phyloP scores from a whole-genome alignment of 2,888 invertebrate species.

The Volucella inanis region DNA sequence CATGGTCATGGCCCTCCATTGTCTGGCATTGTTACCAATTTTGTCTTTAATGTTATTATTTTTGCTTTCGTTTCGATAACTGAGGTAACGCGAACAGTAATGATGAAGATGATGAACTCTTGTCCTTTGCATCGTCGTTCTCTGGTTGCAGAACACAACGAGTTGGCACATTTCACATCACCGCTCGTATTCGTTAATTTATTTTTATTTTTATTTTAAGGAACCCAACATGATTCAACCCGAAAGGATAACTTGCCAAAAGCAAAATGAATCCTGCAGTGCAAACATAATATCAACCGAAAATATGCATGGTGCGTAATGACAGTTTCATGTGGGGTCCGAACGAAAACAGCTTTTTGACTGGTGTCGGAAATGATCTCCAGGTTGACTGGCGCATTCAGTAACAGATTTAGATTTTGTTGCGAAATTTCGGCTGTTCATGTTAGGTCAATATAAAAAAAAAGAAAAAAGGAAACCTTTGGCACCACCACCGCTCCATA shows the following conservation, averaged over 20 bases:
- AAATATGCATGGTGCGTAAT: conserved; percentile 12
- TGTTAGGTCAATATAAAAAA: no score
- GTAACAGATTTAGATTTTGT: no score
- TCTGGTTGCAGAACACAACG: background rate
- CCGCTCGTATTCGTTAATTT: background rate
- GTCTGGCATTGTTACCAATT: conserved; percentile 55
- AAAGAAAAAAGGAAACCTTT: no score
- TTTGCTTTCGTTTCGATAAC: conserved; percentile 41
- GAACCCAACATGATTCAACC: background rate
- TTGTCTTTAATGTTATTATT: conserved; percentile 53
- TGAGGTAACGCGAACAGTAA: conserved; percentile 29
- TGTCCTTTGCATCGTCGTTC: background rate
- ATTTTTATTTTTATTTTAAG: background rate
- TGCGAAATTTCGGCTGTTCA: no score
- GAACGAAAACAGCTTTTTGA: no score
- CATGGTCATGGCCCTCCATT: conserved; percentile 55
- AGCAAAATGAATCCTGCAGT: conserved; percentile 8
- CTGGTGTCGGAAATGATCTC: no score
- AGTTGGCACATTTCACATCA: background rate
- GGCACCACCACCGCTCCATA: no score
- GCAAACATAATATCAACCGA: conserved; percentile 6
- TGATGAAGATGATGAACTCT: conserved; percentile 32
- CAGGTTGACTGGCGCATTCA: no score
- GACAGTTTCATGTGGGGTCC: conserved; percentile 28
- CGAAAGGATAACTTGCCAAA: background rate